Conservation (phyloP, 2,888 invertebrate species). For the Entomobrya proxima region DNA sequence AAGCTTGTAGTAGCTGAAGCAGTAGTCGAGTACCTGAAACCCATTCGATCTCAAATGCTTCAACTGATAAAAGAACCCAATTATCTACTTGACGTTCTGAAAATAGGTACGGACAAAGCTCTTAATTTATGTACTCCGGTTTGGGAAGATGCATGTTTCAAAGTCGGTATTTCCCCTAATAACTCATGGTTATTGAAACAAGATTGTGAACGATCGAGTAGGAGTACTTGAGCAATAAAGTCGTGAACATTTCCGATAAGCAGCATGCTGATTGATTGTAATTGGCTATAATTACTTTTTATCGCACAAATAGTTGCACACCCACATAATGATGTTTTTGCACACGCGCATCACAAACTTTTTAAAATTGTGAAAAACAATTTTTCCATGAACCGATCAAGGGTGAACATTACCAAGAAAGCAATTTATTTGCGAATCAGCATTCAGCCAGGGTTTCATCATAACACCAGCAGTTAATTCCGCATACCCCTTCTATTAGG, state of each 20-base stretch:
- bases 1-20: conserved; percentile 86
- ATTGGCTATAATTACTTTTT: not conserved
- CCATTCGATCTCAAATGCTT: conserved; percentile 83
- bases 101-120: conserved; percentile 83
- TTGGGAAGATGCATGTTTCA: conserved; percentile 82
- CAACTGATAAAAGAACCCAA: conserved; percentile 81
- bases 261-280: not conserved
- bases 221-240: not conserved
- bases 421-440: too few species aligned
- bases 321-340: not conserved
- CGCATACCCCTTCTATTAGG: too few species aligned
- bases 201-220: conserved; percentile 1
- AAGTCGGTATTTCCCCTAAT: conserved; percentile 80
- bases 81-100: conserved; percentile 82
- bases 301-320: not conserved
- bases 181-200: conserved; percentile 50
- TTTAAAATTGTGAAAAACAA: too few species aligned
- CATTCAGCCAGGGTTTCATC: too few species aligned
- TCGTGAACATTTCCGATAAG: conserved; percentile 7
- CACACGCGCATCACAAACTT: too few species aligned
- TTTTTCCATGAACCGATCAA: too few species aligned
- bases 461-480: too few species aligned
- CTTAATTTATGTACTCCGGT: conserved; percentile 81
- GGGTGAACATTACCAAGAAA: too few species aligned
- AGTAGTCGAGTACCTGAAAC: conserved; percentile 84